Evolutionary conservation across 1,140 invertebrate genomes (phyloP).

Genomic region (Doryteuthis pealeii): DNA sequence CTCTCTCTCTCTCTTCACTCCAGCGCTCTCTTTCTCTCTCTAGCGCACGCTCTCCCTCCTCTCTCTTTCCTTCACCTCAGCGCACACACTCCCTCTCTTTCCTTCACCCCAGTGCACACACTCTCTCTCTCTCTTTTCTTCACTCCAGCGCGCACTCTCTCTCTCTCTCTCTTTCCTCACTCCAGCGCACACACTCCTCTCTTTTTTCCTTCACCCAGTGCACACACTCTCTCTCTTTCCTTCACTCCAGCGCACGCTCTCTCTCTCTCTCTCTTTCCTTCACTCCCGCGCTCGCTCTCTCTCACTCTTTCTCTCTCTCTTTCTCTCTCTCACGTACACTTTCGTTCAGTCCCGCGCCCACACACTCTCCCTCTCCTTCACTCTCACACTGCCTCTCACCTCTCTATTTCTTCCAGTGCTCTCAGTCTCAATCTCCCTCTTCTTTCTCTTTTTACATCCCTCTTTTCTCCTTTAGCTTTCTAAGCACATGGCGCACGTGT

Average conservation of each 20-base stretch:
- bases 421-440: no score
- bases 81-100: no score
- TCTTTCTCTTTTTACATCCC: no score
- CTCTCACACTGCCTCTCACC: not conserved
- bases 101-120: no score
- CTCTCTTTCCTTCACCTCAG: not conserved
- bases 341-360: not conserved
- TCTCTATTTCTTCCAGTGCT: no score
- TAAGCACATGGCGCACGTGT: no score
- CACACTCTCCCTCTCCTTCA: not conserved
- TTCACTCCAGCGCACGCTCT: no score
- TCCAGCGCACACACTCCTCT: not conserved
- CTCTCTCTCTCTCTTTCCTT: no score
- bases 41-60: not conserved
- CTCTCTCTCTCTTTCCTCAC: not conserved
- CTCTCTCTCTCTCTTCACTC: not conserved
- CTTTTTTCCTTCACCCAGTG: not conserved
- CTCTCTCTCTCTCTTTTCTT: no score
- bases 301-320: not conserved
- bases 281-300: not conserved
- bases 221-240: not conserved
- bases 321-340: not conserved
- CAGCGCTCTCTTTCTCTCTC: not conserved
- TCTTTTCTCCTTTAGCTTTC: no score
- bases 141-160: not conserved